Percentiles rank a stretch among this genome's conserved stretches.
Conservation (phyloP, 1,140 invertebrate species). For the Drosophila dunni region DNA sequence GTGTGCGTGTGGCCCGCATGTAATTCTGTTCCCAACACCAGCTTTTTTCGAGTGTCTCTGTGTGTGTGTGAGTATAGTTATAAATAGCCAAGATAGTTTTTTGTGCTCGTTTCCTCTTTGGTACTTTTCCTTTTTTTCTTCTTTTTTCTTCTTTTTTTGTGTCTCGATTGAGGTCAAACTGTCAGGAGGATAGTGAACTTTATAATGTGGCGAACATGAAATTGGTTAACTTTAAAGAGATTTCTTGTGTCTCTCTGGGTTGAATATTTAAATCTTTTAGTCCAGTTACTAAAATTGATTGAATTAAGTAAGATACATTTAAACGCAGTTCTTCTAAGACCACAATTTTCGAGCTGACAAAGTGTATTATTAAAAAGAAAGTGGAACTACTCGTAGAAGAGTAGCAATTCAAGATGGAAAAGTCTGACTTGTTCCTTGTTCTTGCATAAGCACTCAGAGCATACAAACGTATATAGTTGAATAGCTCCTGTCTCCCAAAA, state of each 20-base stretch:
- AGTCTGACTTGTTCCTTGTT: no score
- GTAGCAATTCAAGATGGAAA: no score
- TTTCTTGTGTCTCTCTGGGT: conserved; percentile 11
- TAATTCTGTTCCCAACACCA: conserved; percentile 36
- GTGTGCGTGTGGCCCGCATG: conserved; percentile 42
- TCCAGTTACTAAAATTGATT: no score
- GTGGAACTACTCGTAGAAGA: no score
- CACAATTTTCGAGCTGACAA: no score
- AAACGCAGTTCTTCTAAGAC: no score
- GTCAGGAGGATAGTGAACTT: conserved; percentile 77
- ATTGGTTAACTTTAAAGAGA: conserved; percentile 67
- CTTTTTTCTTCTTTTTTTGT: conserved; percentile 39
- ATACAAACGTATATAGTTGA: no score
- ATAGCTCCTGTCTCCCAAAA: no score
- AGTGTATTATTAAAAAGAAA: no score
- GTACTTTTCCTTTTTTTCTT: conserved; percentile 4
- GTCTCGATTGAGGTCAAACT: conserved; percentile 71
- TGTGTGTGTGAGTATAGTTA: conserved; percentile 49
- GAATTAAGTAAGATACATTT: no score
- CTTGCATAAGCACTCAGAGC: no score
- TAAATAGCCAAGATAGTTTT: conserved; percentile 76
- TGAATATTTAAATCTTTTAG: no score
- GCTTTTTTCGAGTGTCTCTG: background rate
- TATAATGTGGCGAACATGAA: conserved; percentile 55
- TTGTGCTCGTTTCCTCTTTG: conserved; percentile 55